phyloP scores from a whole-genome alignment of 2,797 vertebrate genomes.

The Pseudopleuronectes americanus region DNA sequence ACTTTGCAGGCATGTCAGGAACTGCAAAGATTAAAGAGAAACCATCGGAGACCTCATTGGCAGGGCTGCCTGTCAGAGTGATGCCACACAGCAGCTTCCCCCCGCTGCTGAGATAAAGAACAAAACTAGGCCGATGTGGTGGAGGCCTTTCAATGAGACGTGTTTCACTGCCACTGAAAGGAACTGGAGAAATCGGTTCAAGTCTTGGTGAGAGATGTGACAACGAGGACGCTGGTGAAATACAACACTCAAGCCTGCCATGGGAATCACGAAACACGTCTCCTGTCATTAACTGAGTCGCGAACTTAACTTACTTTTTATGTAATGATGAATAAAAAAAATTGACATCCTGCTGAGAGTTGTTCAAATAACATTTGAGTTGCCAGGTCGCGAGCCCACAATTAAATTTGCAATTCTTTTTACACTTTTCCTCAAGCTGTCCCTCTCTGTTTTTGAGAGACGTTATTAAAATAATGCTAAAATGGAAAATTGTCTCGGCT shows the following conservation, averaged over 20 bases:
- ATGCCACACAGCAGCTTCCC: conserved; percentile 57
- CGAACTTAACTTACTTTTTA: neutral
- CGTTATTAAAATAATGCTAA: neutral
- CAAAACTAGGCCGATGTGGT: conserved; percentile 42
- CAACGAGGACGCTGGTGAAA: conserved; percentile 53
- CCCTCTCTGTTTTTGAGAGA: neutral
- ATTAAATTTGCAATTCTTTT: neutral
- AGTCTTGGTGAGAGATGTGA: conserved; percentile 55
- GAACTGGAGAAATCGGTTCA: conserved; percentile 56
- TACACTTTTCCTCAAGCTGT: neutral
- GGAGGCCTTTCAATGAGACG: conserved; percentile 54
- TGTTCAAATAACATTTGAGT: neutral
- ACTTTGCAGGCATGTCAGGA: conserved; percentile 20
- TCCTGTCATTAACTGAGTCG: neutral
- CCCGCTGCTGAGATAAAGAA: conserved; percentile 64
- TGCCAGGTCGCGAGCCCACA: neutral
- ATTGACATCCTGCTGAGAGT: neutral
- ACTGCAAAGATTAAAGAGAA: conserved; percentile 7
- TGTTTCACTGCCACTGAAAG: conserved; percentile 62
- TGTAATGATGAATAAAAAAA: conserved; percentile 4
- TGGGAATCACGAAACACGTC: conserved; percentile 11
- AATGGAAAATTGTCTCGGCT: too few relatives aligned
- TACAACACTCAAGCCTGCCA: conserved; percentile 37
- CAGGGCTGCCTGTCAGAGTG: conserved; percentile 52
- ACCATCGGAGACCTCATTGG: conserved; percentile 34